phyloP scores from a whole-genome alignment of 2,113 vertebrate species.

The Aegithalos caudatus region DNA sequence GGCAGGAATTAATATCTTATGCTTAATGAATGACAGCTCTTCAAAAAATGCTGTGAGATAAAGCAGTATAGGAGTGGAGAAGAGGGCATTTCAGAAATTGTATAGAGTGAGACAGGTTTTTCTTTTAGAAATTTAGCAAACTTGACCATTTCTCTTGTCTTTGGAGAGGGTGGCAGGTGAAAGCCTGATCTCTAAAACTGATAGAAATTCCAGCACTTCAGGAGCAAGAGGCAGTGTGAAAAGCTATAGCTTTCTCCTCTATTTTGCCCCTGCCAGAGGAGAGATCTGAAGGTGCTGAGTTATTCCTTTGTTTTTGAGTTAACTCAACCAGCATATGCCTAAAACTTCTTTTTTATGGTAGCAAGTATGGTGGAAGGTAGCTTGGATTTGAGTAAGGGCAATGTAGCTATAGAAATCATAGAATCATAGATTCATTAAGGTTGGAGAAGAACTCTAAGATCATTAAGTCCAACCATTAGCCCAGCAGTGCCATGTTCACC shows the following conservation, averaged over 20 bases:
- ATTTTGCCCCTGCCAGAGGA: not conserved
- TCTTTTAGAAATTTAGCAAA: not conserved
- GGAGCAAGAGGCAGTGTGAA: not conserved
- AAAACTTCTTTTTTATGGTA: not conserved
- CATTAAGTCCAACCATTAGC: not conserved
- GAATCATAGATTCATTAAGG: not conserved
- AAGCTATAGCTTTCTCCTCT: not conserved
- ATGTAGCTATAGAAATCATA: not conserved
- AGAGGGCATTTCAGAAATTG: not conserved
- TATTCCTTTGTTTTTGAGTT: not conserved
- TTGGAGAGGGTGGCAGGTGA: not conserved
- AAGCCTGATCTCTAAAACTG: not conserved
- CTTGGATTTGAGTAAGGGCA: not conserved
- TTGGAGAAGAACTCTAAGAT: not conserved
- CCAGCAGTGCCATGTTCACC: not conserved
- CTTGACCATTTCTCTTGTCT: not conserved
- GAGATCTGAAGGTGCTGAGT: not conserved
- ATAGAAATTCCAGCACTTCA: not conserved
- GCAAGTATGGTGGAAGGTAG: not conserved
- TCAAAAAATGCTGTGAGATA: not conserved
- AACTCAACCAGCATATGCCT: not conserved
- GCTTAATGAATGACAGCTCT: not conserved
- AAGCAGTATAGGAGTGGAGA: not conserved
- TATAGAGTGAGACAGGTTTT: not conserved
- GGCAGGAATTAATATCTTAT: not conserved